These are phyloP conservation scores for Tenthredo distinguenda DNA, from an alignment of 2,888 invertebrate genomes.

Conservation along the genomic window DNA sequence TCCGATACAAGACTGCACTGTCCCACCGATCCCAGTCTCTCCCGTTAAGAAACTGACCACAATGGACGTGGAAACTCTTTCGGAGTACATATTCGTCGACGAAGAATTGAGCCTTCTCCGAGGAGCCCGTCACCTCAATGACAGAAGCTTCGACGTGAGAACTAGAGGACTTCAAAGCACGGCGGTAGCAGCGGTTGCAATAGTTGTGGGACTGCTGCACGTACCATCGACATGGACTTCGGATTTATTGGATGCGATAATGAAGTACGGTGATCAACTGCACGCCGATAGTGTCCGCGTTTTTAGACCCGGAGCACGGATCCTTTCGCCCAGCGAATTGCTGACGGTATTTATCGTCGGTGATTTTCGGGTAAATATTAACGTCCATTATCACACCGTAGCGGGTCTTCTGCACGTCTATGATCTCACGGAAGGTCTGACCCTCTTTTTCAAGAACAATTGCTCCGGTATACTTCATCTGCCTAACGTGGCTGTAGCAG, in stretches of 20 bases:
- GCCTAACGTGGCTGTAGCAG: conserved; percentile 79
- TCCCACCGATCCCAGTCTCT: conserved; percentile 60
- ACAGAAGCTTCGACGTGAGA: conserved; percentile 61
- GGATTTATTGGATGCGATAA: conserved; percentile 80
- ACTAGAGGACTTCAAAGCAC: conserved; percentile 78
- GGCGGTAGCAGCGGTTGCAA: conserved; percentile 81
- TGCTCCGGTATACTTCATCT: conserved; percentile 81
- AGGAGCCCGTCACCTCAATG: conserved; percentile 66
- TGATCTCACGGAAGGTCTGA: conserved; percentile 75
- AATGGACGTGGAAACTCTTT: conserved; percentile 65
- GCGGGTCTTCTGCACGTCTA: conserved; percentile 68
- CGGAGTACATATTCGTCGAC: conserved; percentile 64
- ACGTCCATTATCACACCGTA: conserved; percentile 64
- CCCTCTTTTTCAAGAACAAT: conserved; percentile 82
- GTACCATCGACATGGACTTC: conserved; percentile 81
- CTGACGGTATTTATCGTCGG: conserved; percentile 71
- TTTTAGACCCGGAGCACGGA: conserved; percentile 64
- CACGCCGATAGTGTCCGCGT: conserved; percentile 76
- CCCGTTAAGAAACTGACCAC: conserved; percentile 60
- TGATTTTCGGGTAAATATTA: conserved; percentile 67
- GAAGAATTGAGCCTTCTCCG: conserved; percentile 65
- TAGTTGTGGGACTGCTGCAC: conserved; percentile 82
- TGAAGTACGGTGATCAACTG: conserved; percentile 84
- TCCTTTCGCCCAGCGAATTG: conserved; percentile 69
- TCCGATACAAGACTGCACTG: conserved; percentile 62